Base-by-base conservation (phyloP, 2,888 invertebrate species). In the Cataglyphis livida region DNA sequence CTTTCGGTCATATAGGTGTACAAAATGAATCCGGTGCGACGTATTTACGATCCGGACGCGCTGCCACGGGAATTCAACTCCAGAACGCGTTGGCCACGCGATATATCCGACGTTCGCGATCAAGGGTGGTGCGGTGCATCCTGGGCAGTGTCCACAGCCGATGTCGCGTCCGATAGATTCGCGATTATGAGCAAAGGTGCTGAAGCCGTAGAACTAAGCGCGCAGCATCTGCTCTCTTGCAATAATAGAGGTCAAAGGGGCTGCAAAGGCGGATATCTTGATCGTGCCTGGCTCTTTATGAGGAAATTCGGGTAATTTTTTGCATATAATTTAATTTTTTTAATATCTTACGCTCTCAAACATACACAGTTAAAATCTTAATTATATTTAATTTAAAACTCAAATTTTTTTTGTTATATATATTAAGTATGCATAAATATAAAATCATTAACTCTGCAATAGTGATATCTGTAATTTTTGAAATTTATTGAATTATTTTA, bases 231-330 rank as follows among this genome's bases (percentile, higher is more conserved):
- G 38, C 94, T 99, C 2, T 98, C 98, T 0, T 99, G 99, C 93
- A 97, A 98, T 93, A 96, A 96, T 71, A 96, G 96, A 84, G 96
- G 96, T 61, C 98, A 98, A 91, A 96, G 95, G 85, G 98, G 98
- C 38, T 99, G 99, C 93, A 95, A 96, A 51, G 99, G 99, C 0
- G 99, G 99, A 0, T 97, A 98, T 93, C 95, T 99, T 87, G 99
- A 99, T 93, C 96, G 97, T 78, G 99, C 99, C 0, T 99, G 99
- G 99, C 97, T 97, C 94, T 99, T 96, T 95, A 96, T 98, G 83
- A 96, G 97, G 85, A 97, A 96, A 94, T 96, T 96, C 90, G 98
- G 97, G 97, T 97, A 95, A 93, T 91, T 86, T 65, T 70, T 6
- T 28, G 38, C 10, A 32, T 10, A 15, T 18, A 35, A 5, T 32